Evolutionary conservation across 2,113 vertebrate species (phyloP), one percentile per base, ranked within the genome.

Genomic region (Ammodytes marinus): DNA sequence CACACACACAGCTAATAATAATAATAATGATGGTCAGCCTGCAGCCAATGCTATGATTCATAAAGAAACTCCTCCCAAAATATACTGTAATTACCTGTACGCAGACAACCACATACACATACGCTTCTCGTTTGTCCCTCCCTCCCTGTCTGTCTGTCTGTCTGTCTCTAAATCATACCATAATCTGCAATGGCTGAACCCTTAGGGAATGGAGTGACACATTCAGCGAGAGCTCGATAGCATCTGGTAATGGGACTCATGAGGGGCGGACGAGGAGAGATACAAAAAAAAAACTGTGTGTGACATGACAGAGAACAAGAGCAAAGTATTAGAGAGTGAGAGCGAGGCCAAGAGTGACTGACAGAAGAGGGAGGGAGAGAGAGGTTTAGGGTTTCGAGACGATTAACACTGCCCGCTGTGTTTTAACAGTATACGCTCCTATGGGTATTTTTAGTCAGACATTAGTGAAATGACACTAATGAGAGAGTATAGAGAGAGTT

Each of bases 391-490:
- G 80, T 91, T 91, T 89, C 87, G 68, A 58, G 72, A 77, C 75
- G 65, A 91, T 89, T 78, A 85, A 89, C 89, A 86, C 87, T 53
- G 85, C 64, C 69, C 6, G 70, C 88, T 82, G 85, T 88, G 83
- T 88, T 88, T 86, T 82, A 90, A 82, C 61, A 79, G 71, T 19
- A 27, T 27, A 43, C 4, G 40, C 81, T 74, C 83, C 83, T 84
- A 1, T 65, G 78, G 83, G 85, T 89, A 85, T 90, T 90, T 91
- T 91, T 80, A 83, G 87, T 89, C 81, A 85, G 86, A 89, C 88
- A 92, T 91, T 91, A 91, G 85, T 63, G 82, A 91, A 91, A 89
- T 90, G 82, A 86, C 86, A 86, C 82, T 80, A 92, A 85, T 83
- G 82, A 85, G 80, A 77, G 70, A 82, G 82, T 83, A 75, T 60